Evolutionary conservation across 1,140 invertebrate genomes (phyloP).

Genomic region (Zaprionus davidi): DNA sequence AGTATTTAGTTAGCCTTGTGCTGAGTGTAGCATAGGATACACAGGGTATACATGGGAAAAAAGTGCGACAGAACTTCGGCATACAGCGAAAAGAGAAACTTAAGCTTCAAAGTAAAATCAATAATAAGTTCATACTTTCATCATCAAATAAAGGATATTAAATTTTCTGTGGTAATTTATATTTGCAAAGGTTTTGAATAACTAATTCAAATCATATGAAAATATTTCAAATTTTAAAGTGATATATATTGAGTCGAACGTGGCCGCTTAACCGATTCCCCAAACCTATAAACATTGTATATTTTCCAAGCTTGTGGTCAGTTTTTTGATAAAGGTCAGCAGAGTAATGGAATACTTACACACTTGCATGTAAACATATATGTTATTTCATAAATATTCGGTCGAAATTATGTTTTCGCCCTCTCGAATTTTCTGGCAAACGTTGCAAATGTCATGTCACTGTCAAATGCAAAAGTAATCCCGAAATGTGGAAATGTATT

Average conservation of each 20-base stretch:
- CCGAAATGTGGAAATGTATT: constrained; percentile 11
- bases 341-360: not conserved
- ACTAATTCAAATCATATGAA: not conserved
- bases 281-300: not conserved
- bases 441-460: constrained; percentile 37
- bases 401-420: constrained; percentile 9
- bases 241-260: too few species aligned
- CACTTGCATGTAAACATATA: not conserved
- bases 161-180: not conserved
- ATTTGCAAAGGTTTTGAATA: not conserved
- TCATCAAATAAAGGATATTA: too few species aligned
- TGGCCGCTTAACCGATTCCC: not conserved
- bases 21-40: too few species aligned
- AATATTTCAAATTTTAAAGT: not conserved
- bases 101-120: not conserved
- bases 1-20: too few species aligned
- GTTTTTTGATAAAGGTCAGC: constrained; percentile 10
- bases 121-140: too few species aligned
- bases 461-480: constrained; percentile 34
- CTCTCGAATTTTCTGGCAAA: not conserved
- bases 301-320: not conserved
- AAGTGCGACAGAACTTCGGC: too few species aligned
- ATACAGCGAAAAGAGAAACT: too few species aligned
- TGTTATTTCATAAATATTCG: constrained; percentile 25
- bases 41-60: too few species aligned